Conservation (phyloP, 2,797 vertebrate species). For the Crypturellus tataupa region DNA sequence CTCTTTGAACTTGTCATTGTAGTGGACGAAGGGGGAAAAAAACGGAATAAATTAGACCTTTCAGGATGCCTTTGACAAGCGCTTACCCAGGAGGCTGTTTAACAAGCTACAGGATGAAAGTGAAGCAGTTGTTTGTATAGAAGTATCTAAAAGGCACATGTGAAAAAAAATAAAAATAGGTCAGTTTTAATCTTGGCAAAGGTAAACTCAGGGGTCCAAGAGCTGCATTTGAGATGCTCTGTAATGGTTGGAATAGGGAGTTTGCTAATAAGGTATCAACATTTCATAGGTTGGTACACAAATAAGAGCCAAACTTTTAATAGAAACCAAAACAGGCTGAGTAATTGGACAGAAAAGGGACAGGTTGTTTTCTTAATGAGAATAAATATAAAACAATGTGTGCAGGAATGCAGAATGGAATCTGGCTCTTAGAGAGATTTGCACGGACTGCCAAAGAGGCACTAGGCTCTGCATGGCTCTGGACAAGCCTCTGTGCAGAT, state of each 20-base stretch:
- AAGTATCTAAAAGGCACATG: neutral
- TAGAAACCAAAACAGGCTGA: neutral
- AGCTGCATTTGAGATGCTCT: neutral
- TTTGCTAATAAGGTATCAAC: neutral
- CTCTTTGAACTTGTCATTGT: slow-evolving; percentile 47
- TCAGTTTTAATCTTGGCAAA: neutral
- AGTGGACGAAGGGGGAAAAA: slow-evolving; percentile 6
- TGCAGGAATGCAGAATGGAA: neutral
- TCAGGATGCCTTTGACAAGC: neutral
- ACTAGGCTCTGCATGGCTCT: neutral
- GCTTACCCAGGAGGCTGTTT: neutral
- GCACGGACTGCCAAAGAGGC: neutral
- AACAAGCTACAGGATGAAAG: slow-evolving; percentile 13
- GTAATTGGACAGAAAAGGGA: neutral
- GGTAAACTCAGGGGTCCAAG: neutral
- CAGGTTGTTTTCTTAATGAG: neutral
- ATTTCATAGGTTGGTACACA: neutral
- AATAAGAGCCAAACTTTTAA: neutral
- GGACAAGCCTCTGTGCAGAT: neutral
- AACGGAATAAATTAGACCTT: slow-evolving; percentile 20
- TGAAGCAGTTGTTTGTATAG: neutral
- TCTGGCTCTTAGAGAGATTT: neutral
- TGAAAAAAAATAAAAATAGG: fast-evolving
- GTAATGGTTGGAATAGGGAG: neutral
- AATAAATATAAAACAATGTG: neutral